A percentile compares a stretch with the other conserved stretches of the same genome.
Conservation (phyloP, 2,797 vertebrate species). For the Fistularia tabacaria region DNA sequence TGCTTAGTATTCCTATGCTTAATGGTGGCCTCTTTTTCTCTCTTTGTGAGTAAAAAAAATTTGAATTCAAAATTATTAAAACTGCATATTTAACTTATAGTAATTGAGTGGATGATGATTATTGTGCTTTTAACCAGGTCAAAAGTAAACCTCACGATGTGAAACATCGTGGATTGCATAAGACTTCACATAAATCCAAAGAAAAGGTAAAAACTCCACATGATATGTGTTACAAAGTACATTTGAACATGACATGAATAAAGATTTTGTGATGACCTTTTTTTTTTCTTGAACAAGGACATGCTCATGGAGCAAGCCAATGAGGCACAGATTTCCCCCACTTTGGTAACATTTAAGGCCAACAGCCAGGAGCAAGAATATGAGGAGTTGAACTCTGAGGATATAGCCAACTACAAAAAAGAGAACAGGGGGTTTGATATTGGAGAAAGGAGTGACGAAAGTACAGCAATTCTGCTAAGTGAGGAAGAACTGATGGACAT, state of each 20-base stretch:
- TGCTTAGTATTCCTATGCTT: slow-evolving; percentile 59
- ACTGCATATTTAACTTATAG: neutral
- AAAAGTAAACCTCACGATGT: neutral
- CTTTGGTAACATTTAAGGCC: slow-evolving; percentile 57
- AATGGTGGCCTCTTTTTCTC: slow-evolving; percentile 59
- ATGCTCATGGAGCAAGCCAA: slow-evolving; percentile 44
- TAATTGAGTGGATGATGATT: neutral
- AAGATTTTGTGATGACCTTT: neutral
- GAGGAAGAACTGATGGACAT: slow-evolving; percentile 67
- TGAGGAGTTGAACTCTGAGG: slow-evolving; percentile 60
- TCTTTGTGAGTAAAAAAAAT: slow-evolving; percentile 64
- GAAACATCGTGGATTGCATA: slow-evolving; percentile 51
- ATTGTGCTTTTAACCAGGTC: neutral
- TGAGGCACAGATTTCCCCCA: slow-evolving; percentile 54
- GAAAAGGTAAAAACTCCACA: slow-evolving; percentile 59
- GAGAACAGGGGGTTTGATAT: slow-evolving; percentile 18
- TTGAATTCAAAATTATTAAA: neutral
- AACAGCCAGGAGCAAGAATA: slow-evolving; percentile 62
- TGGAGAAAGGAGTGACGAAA: slow-evolving; percentile 35
- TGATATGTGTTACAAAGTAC: neutral
- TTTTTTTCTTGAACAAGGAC: slow-evolving; percentile 45
- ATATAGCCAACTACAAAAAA: slow-evolving; percentile 40
- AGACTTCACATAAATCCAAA: slow-evolving; percentile 43
- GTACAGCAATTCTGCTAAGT: slow-evolving; percentile 64
- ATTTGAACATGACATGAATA: neutral